Evolutionary conservation across 2,113 vertebrate species (phyloP), one percentile per base, ranked within the genome.

Genomic region (Gymnocephalus cernua): DNA sequence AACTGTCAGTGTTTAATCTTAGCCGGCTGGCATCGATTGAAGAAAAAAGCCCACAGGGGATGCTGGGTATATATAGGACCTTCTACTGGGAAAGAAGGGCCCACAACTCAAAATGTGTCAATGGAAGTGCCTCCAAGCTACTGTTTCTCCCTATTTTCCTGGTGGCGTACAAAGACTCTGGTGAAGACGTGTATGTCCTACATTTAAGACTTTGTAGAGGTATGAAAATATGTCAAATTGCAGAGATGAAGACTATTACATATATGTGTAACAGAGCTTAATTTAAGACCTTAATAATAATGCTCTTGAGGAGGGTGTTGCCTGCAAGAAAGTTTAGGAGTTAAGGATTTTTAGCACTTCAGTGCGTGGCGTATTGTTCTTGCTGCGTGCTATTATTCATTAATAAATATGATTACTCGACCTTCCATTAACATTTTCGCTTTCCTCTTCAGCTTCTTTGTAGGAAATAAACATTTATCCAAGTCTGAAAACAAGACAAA

Each of bases 81-180:
- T 82, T 74, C 66, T 69, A 74, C 53, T 65, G 72, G 78, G 77
- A 78, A 86, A 86, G 44, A 80, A 72, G 21, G 74, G 63, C 61
- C 85, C 70, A 70, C 54, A 35, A 82, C 68, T 84, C 59, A 86
- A 89, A 86, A 89, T 85, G 78, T 86, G 86, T 91, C 85, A 91
- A 80, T 80, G 82, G 76, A 86, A 80, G 57, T 82, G 74, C 78
- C 89, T 90, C 82, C 53, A 65, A 89, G 84, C 75, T 54, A 67
- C 78, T 62, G 61, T 72, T 83, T 64, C 62, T 58, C 64, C 73
- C 45, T 61, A 72, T 75, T 64, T 48, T 69, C 62, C 53, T 63
- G 18, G 51, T 77, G 84, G 80, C 69, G 59, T 44, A 70, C 77
- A 77, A 86, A 72, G 77, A 83, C 68, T 59, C 45, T 58, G 64